Conservation (phyloP, 2,888 invertebrate genomes). For the Adelphocoris suturalis region DNA sequence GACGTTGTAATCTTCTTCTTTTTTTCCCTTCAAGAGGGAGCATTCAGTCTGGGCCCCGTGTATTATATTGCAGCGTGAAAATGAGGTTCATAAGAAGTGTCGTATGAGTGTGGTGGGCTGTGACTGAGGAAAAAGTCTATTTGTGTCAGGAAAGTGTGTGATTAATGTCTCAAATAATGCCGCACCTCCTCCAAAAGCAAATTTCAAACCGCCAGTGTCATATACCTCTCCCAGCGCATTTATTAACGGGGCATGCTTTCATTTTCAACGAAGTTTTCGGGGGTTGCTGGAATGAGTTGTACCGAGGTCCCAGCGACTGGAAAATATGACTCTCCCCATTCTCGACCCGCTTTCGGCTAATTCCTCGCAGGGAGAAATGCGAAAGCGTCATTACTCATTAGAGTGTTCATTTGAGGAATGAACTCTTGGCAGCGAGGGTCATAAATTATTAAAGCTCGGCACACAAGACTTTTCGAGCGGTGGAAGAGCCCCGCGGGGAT, state of each 20-base stretch:
- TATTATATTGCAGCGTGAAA: background rate
- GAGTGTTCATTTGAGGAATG: conserved; percentile 25
- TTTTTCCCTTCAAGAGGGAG: too few relatives aligned
- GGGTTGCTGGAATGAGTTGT: background rate
- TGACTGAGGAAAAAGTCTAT: background rate
- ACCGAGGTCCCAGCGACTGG: background rate
- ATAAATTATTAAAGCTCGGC: background rate
- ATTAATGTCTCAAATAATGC: conserved; percentile 30
- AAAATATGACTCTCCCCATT: background rate
- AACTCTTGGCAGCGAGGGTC: conserved; percentile 27
- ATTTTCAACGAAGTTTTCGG: conserved; percentile 16
- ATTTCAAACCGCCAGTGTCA: conserved; percentile 14
- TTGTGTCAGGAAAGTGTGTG: background rate
- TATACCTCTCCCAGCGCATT: background rate
- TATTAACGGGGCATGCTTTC: conserved; percentile 1
- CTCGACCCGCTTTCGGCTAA: background rate
- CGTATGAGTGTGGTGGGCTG: background rate
- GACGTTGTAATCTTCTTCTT: too few relatives aligned
- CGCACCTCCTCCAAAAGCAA: background rate
- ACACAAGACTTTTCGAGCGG: conserved; percentile 1
- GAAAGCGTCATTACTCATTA: conserved; percentile 20
- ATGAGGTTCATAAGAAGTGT: conserved; percentile 1
- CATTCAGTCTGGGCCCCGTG: background rate
- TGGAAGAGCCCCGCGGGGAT: background rate
- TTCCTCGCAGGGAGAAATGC: background rate